A percentile compares a stretch with the other conserved stretches of the same genome.
These are phyloP conservation scores for Agonopterix alstromeriana DNA, from an alignment of 2,888 invertebrate genomes.

Conservation along the genomic window DNA sequence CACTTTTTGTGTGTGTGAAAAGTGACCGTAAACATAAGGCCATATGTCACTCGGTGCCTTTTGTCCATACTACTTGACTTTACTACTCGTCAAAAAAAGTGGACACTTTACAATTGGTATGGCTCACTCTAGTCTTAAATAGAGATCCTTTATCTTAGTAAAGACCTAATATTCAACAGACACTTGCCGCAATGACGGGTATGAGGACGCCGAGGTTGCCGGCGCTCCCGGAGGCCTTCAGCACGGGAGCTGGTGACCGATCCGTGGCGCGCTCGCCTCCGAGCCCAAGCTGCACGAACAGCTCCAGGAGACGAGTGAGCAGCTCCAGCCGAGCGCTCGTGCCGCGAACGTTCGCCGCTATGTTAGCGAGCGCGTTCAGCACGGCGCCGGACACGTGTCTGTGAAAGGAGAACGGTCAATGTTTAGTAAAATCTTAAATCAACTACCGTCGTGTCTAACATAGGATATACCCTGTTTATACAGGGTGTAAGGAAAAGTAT, in stretches of 20 bases:
- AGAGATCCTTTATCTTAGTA: no score
- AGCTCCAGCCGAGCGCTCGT: slow-evolving; percentile 90
- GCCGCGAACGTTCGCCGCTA: slow-evolving; percentile 95
- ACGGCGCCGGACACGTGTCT: slow-evolving; percentile 96
- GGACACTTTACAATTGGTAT: no score
- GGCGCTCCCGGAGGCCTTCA: slow-evolving; percentile 95
- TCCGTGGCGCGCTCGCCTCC: slow-evolving; percentile 98
- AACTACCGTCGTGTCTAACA: no score
- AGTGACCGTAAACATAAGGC: no score
- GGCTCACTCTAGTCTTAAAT: no score
- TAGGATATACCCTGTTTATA: no score
- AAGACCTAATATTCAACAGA: no score
- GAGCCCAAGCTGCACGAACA: slow-evolving; percentile 98
- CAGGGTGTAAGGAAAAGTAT: no score
- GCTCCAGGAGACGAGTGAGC: slow-evolving; percentile 91
- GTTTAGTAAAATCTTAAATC: not conserved
- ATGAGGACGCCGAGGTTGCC: slow-evolving; percentile 98
- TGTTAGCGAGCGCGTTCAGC: slow-evolving; percentile 96
- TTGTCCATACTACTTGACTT: no score
- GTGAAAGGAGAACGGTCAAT: slow-evolving; percentile 1
- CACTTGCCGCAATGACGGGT: slow-evolving; percentile 94
- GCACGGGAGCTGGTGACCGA: slow-evolving; percentile 83
- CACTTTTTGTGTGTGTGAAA: no score
- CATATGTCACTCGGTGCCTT: no score
- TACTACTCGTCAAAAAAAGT: no score